Conservation (phyloP, 92 coral and sea anemone species). For the Epizoanthus stellaris region DNA sequence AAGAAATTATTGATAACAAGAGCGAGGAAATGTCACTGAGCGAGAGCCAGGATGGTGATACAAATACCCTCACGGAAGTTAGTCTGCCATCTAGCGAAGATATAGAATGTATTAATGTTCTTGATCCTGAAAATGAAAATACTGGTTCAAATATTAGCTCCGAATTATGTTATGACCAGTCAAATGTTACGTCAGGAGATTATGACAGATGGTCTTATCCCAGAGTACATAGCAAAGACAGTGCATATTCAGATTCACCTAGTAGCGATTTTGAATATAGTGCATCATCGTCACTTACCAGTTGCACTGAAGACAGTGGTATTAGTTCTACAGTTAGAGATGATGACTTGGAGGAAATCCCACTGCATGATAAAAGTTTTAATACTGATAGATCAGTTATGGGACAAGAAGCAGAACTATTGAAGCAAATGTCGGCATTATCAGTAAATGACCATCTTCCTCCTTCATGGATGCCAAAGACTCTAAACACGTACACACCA, state of each 20-base stretch:
- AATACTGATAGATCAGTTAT: not conserved
- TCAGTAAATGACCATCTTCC: slow-evolving; percentile 70
- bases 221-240: slow-evolving; percentile 50
- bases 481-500: slow-evolving; percentile 83
- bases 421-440: slow-evolving; percentile 73
- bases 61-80: slow-evolving; percentile 6
- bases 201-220: slow-evolving; percentile 31
- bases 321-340: slow-evolving; percentile 95
- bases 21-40: not conserved
- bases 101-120: not conserved
- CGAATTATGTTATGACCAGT: not conserved
- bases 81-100: slow-evolving; percentile 14
- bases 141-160: not conserved
- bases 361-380: slow-evolving; percentile 66
- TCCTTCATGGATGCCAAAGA: slow-evolving; percentile 82
- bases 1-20: slow-evolving; percentile 26
- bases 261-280: slow-evolving; percentile 88
- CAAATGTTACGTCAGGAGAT: slow-evolving; percentile 11
- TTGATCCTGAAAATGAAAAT: not conserved
- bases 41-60: slow-evolving; percentile 22
- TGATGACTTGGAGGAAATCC: slow-evolving; percentile 96
- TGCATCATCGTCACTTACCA: slow-evolving; percentile 82
- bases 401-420: slow-evolving; percentile 71
- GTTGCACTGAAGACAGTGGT: slow-evolving; percentile 98
- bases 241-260: slow-evolving; percentile 80